These are phyloP conservation scores for Tetranychus piercei DNA, from an alignment of 2,888 invertebrate genomes.

Conservation along the genomic window DNA sequence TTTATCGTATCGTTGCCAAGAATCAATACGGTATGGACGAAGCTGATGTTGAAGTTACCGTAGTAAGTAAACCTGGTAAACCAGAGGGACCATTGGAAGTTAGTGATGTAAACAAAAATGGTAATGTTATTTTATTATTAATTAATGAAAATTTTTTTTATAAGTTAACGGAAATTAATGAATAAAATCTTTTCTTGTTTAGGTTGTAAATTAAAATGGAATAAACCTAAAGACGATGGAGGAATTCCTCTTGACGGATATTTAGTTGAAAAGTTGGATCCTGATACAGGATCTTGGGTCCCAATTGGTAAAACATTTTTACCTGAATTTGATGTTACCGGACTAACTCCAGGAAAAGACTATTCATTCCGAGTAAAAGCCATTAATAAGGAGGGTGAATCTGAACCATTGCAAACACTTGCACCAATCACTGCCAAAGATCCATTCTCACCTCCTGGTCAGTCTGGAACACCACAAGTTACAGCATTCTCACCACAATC, in stretches of 20 bases:
- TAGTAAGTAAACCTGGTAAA: conserved; percentile 35
- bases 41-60: conserved; percentile 32
- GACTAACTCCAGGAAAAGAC: conserved; percentile 36
- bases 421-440: conserved; percentile 87
- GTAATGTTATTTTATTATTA: conserved; percentile 34
- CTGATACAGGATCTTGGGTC: conserved; percentile 87
- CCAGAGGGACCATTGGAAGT: conserved; percentile 33
- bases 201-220: conserved; percentile 68
- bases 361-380: conserved; percentile 42
- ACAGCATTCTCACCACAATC: conserved; percentile 84
- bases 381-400: conserved; percentile 74
- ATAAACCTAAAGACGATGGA: conserved; percentile 67
- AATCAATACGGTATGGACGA: conserved; percentile 34
- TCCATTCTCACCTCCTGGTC: conserved; percentile 83
- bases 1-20: conserved; percentile 32
- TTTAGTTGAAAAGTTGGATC: conserved; percentile 83
- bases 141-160: too few species aligned
- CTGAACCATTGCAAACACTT: conserved; percentile 80
- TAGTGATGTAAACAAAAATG: conserved; percentile 30
- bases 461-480: conserved; percentile 68
- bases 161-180: too few species aligned
- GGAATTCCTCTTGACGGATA: conserved; percentile 68
- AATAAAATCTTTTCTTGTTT: too few species aligned
- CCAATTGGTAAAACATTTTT: conserved; percentile 65
- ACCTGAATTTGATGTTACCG: conserved; percentile 32